Percentiles rank a stretch among this genome's conserved stretches.
phyloP scores from a whole-genome alignment of 2,888 invertebrate species.

The Pachliopta kotzebuea region DNA sequence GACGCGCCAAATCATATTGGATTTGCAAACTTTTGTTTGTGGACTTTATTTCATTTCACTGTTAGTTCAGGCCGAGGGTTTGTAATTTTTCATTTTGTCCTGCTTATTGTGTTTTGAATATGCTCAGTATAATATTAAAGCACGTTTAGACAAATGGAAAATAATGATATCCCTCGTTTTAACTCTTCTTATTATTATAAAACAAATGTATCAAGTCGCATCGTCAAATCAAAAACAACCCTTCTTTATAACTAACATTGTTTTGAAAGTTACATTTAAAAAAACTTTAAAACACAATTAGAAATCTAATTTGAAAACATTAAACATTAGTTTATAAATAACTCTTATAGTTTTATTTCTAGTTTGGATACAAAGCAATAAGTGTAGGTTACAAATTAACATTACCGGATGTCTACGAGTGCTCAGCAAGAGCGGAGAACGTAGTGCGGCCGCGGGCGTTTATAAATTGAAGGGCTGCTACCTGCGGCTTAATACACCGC shows the following conservation, averaged over 20 bases:
- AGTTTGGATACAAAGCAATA: conserved; percentile 5
- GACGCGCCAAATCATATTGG: conserved; percentile 80
- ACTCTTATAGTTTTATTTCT: not conserved
- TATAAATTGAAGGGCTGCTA: conserved; percentile 80
- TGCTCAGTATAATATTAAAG: conserved; percentile 34
- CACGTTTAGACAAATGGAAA: conserved; percentile 12
- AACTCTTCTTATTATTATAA: no score
- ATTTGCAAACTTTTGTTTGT: conserved; percentile 81
- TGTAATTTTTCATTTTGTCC: conserved; percentile 74
- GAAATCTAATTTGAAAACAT: no score
- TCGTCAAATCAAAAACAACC: no score
- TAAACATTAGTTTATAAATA: no score
- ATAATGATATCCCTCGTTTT: not conserved
- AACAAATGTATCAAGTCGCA: no score
- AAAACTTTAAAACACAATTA: no score
- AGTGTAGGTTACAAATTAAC: conserved; percentile 70
- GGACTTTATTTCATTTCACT: conserved; percentile 79
- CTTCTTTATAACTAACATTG: no score
- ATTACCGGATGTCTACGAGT: conserved; percentile 57
- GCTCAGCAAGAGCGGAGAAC: conserved; percentile 49
- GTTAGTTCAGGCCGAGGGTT: conserved; percentile 76
- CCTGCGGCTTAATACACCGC: conserved; percentile 81
- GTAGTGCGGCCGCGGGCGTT: conserved; percentile 70
- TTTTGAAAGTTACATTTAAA: no score
- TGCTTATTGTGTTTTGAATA: conserved; percentile 53